Evolutionary conservation across 92 coral and sea anemone genomes (phyloP), one percentile per base, ranked within the genome.

Genomic region (Parazoanthus darwini): DNA sequence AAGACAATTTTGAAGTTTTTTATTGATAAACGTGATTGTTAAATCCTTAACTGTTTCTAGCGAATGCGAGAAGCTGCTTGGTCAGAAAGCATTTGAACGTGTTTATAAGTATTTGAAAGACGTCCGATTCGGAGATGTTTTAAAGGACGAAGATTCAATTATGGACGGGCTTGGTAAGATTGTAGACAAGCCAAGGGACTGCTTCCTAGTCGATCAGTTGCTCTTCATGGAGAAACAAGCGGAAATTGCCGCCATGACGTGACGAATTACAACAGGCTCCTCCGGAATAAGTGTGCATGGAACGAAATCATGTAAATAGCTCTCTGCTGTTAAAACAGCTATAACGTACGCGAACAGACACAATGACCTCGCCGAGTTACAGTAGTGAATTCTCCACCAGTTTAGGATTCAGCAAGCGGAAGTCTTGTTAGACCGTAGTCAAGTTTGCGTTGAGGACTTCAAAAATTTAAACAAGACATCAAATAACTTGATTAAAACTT

Each of bases 211-310:
- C 38, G 99, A 96, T 87, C 99, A 96, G 67, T 81, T 96, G 18
- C 90, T 96, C 39, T 96, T 96, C 73, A 93, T 96, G 97, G 99
- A 96, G 56, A 96, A 95, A 94, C 98, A 96, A 79, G 98, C 94
- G 33, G 99, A 96, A 82, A 96, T 96, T 72, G 93, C 94, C 48
- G 94, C 96, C 35, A 94, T 94, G 96, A 94, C 92, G 82, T 90
- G 82, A 85, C 73, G 86, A 74, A 8, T 43, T 13, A 26, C 29
- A 5, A 38, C 78, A 2, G 25, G 59, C 79, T 13, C 65, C 13
- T 5, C 9, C 23, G 72, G 44, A 44, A 71, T 72, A 81, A 37
- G 54, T 74, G 78, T 36, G 46, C 23, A 36, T 23, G 6, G 78
- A 63, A 63, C 70, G 1, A 63, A 18, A 63, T 29, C 33, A 29